Base-by-base conservation (phyloP, 2,797 vertebrate genomes). In the Poecilia picta region DNA sequence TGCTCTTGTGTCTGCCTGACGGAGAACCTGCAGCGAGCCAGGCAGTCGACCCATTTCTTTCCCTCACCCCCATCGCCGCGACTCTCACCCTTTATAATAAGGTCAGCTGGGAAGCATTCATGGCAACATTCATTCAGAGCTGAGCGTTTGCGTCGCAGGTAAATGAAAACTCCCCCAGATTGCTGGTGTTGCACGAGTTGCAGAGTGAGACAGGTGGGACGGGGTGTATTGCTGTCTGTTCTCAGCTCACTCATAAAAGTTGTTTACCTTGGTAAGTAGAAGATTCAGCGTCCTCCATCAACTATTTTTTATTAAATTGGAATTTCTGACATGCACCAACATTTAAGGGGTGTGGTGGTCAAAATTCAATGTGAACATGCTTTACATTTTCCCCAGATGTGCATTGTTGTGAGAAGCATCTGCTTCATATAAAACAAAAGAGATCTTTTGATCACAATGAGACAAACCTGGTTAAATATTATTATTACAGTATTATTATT, bases 101-200 rank as follows among this genome's bases (percentile, higher is more conserved):
- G 91, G 93, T 90, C 92, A 93, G 91, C 74, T 85, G 94, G 93
- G 93, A 95, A 82, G 87, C 93, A 93, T 91, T 93, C 90, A 88
- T 79, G 75, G 85, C 81, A 75, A 83, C 89, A 84, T 74, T 82
- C 78, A 85, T 91, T 91, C 86, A 89, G 84, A 74, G 79, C 45
- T 43, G 55, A 72, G 75, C 68, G 74, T 89, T 80, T 75, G 81
- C 85, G 84, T 83, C 87, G 73, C 76, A 92, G 90, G 89, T 94
- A 87, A 91, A 93, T 90, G 46, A 83, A 92, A 83, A 88, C 55
- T 70, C 75, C 79, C 80, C n/a, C 28, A 49, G 70, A 85, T 91
- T 83, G 80, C 72, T 75, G 33, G 66, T 81, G 91, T 77, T 49
- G 6, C 62, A 23, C 43, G 49, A 62, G 64, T 73, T 46, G 72